Evolutionary conservation across 1,140 invertebrate genomes (phyloP).

Genomic region (Magallana angulata): DNA sequence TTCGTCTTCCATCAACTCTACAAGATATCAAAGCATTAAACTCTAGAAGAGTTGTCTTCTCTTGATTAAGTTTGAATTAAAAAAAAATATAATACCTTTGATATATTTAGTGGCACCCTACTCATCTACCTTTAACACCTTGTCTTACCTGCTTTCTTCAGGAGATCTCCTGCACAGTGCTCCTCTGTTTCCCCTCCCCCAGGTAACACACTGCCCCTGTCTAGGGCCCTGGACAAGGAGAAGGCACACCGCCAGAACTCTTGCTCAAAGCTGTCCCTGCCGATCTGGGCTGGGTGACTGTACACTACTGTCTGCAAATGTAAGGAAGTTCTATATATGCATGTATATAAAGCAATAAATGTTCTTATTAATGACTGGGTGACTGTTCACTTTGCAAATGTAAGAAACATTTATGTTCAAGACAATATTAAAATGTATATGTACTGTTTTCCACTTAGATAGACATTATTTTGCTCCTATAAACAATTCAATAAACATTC

Average conservation of each 20-base stretch:
- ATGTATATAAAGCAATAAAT: no score
- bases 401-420: no score
- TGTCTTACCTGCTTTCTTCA: neutral
- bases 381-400: no score
- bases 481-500: no score
- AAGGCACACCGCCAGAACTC: neutral
- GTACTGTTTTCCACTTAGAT: no score
- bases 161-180: neutral
- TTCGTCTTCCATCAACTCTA: neutral
- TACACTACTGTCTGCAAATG: neutral
- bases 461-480: no score
- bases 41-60: neutral
- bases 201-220: neutral
- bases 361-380: no score
- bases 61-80: no score
- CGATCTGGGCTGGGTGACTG: constrained; percentile 20
- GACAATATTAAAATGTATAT: no score
- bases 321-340: neutral
- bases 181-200: neutral
- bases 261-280: constrained; percentile 6
- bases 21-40: neutral
- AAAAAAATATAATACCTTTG: no score
- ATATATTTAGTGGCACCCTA: no score
- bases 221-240: neutral
- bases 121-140: no score